Evolutionary conservation across 2,888 invertebrate species (phyloP).

Genomic region (Dryobota labecula): DNA sequence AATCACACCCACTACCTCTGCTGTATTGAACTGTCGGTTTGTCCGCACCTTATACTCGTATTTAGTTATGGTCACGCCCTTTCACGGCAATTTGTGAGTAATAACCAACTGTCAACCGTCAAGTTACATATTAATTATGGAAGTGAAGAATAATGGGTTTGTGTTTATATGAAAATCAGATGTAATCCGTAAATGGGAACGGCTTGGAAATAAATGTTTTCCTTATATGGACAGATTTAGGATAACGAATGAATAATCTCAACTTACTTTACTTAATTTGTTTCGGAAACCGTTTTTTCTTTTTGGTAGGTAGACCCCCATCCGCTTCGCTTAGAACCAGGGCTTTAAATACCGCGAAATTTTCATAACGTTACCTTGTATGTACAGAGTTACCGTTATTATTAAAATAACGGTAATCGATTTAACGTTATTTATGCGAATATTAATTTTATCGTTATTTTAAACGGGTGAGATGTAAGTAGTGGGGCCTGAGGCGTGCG

Average conservation of each 20-base stretch:
- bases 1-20: slow-evolving; percentile 15
- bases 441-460: no score
- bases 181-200: slow-evolving; percentile 14
- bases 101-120: slow-evolving; percentile 36
- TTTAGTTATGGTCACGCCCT: slow-evolving; percentile 28
- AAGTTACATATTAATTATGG: slow-evolving; percentile 37
- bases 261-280: no score
- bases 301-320: no score
- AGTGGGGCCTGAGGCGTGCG: no score
- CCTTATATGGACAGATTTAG: neutral
- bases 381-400: no score
- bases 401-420: no score
- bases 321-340: no score
- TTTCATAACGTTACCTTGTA: no score
- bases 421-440: no score
- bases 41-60: slow-evolving; percentile 1
- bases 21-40: slow-evolving; percentile 5
- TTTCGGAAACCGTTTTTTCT: no score
- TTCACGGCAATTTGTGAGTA: slow-evolving; percentile 37
- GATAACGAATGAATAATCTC: neutral
- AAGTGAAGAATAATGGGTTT: slow-evolving; percentile 24
- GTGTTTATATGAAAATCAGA: slow-evolving; percentile 15
- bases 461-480: no score
- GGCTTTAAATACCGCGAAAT: no score
- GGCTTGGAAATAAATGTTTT: neutral